Evolutionary conservation across 2,888 invertebrate genomes (phyloP), one percentile per base, ranked within the genome.

Genomic region (Toxonevra muliebris): DNA sequence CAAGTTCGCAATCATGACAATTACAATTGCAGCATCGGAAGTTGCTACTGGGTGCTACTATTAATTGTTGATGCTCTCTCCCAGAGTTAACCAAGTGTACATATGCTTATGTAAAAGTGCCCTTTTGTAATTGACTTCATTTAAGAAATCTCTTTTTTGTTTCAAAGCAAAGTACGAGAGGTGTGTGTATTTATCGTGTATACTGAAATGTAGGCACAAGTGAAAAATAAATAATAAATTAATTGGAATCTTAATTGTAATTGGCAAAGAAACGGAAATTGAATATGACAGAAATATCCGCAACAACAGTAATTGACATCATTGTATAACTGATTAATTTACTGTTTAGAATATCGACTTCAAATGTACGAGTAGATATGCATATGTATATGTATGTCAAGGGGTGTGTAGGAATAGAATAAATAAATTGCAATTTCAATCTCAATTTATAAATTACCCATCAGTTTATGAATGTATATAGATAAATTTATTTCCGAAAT

Each of bases 111-210:
- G 30, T 30, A 30, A 30, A 30, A 30, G 3, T 30, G 71, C 71
- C 73, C 73, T 69, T 59, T 65, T 69, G 63, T 68, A 74, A 73
- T 74, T 74, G 71, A 74, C 74, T 72, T 74, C 71, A 70, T 73
- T 74, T 68, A 71, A 68, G 68, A 68, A 69, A 66, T 69, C 66
- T 69, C 30, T 30, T 7, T 30, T 30, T 30, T 30, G 43, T 55
- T 66, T 48, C 13, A 48, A 48, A 15, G 15, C 48, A 15, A 48
- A 48, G 48, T 12, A 12, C 3, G 15, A 2, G 48, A 48, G 15
- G 48, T 48, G 15, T 12, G 48, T 48, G 15, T 30, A 30, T 2
- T 7, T 4, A 30, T 30, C 30, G 30, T 30, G 7, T 30, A 30
- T 30, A 7, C 30, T 30, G 30, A 30, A 30, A 30, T 30, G 30